Evolutionary conservation across 2,113 vertebrate genomes (phyloP).

Genomic region (Balaenoptera acutorostrata): DNA sequence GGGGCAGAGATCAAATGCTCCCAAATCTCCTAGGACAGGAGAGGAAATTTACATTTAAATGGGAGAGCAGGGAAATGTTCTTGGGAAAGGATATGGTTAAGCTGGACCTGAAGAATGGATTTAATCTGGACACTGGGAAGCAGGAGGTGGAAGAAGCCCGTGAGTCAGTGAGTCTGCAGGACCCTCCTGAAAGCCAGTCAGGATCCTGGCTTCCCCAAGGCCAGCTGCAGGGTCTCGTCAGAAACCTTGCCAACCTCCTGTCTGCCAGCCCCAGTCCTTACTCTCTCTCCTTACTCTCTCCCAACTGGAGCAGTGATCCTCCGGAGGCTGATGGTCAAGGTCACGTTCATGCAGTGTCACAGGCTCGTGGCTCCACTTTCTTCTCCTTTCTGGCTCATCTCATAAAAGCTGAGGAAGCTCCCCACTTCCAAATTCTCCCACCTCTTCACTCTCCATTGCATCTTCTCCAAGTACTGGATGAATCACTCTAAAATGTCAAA

Average conservation of each 20-base stretch:
- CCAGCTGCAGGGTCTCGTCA: background rate
- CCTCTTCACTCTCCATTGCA: background rate
- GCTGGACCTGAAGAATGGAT: background rate
- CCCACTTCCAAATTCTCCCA: background rate
- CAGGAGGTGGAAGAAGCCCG: background rate
- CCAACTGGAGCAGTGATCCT: accelerated
- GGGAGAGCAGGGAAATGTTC: too few relatives aligned
- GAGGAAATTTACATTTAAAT: background rate
- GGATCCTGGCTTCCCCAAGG: background rate
- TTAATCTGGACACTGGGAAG: background rate
- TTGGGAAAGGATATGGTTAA: background rate
- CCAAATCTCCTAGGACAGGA: background rate
- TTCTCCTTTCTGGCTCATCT: background rate
- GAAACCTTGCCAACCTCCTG: background rate
- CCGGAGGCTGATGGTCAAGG: background rate
- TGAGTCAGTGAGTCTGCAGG: background rate
- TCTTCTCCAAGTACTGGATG: background rate
- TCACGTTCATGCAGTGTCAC: background rate
- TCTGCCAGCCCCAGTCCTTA: background rate
- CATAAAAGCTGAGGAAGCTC: background rate
- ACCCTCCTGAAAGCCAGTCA: background rate
- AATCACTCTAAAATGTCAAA: background rate
- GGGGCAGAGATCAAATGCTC: background rate
- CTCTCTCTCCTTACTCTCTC: too few relatives aligned
- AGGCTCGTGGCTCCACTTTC: background rate